Evolutionary conservation across 2,113 vertebrate species (phyloP), one percentile per base, ranked within the genome.

Genomic region (Oryzias woworae): DNA sequence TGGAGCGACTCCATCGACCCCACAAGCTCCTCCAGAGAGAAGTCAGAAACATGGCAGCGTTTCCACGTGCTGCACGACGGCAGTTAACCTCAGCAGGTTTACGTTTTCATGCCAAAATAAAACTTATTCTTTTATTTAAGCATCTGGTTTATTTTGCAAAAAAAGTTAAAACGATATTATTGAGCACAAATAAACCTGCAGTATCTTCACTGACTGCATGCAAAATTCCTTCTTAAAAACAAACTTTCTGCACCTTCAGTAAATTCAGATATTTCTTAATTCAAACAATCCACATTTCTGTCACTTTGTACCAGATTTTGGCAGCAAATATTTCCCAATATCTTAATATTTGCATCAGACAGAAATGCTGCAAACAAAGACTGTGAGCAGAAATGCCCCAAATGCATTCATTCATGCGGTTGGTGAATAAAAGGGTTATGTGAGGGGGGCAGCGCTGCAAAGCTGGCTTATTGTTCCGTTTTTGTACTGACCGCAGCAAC

Each of bases 401-500:
- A 61, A 82, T 42, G 52, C 36, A 55, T 71, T 45, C 77, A 81
- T 81, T 85, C 73, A 84, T 79, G 76, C 72, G 28, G 55, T 50
- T 55, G 70, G 50, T 48, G 65, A 60, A 66, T 65, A 69, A 77
- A 57, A 62, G 65, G 58, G 70, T 72, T 66, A 61, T 66, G 66
- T 54, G 54, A 10, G 36, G 8, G 36, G 8, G 8, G 36, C 8
- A 10, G 7, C 7, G 68, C 62, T 78, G 66, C 69, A 63, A 83
- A 79, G 67, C 53, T 44, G 53, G 59, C 56, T 84, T 73, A 81
- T 74, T 85, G 85, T 83, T 74, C 26, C 69, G 71, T 85, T 81
- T 78, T 69, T 73, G 23, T 18, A 52, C 55, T 16, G 59, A 63
- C 52, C 78, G 22, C 76, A 70, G 72, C 58, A 44, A 63, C 67